phyloP scores from a whole-genome alignment of 2,797 vertebrate species.

The Micropoecilia bifurca region DNA sequence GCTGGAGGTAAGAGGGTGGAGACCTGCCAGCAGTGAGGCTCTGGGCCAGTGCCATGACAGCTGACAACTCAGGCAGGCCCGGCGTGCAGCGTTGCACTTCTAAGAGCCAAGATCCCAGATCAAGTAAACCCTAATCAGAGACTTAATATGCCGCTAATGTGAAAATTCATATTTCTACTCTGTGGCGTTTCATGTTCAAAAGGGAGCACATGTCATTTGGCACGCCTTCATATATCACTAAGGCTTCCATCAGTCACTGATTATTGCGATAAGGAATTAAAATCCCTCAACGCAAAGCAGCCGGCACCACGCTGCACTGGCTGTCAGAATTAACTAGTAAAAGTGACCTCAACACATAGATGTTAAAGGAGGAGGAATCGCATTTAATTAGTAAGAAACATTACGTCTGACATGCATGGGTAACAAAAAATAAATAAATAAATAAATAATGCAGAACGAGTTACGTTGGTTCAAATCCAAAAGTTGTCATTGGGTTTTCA shows the following conservation, averaged over 20 bases:
- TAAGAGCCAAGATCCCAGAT: conserved; percentile 76
- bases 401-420: conserved; percentile 62
- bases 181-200: conserved; percentile 77
- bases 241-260: conserved; percentile 79
- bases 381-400: conserved; percentile 73
- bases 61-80: conserved; percentile 71
- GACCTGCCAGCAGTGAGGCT: conserved; percentile 76
- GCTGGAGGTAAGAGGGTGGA: conserved; percentile 77
- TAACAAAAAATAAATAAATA: conserved; percentile 55
- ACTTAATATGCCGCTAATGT: conserved; percentile 75
- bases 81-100: conserved; percentile 60
- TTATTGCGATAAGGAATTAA: conserved; percentile 80
- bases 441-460: conserved; percentile 56
- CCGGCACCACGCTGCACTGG: conserved; percentile 68
- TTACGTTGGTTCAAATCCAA: conserved; percentile 43
- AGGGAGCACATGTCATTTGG: conserved; percentile 76
- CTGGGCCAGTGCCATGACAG: conserved; percentile 73
- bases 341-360: conserved; percentile 74
- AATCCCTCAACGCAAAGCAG: conserved; percentile 83
- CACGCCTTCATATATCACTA: conserved; percentile 75
- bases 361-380: conserved; percentile 66
- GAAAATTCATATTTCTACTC: conserved; percentile 81
- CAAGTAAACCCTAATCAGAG: conserved; percentile 76
- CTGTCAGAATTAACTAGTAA: conserved; percentile 79
- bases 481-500: conserved; percentile 16